A percentile compares a stretch with the other conserved stretches of the same genome.
These are phyloP conservation scores for Pedetes capensis DNA, from an alignment of 2,113 vertebrate species.

Conservation along the genomic window DNA sequence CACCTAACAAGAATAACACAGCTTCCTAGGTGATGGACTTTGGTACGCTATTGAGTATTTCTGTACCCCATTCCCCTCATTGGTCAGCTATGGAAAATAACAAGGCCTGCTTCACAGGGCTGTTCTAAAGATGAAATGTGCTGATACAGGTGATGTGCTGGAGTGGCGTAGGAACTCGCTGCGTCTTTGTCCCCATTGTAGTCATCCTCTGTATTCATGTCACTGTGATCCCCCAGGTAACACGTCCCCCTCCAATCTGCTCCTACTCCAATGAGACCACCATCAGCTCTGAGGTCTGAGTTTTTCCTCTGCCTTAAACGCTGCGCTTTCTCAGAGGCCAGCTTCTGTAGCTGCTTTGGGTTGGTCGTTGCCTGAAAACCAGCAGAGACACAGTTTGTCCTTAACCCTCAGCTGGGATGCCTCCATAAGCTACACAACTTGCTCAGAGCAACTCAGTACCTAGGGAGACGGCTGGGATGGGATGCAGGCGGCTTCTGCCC, in stretches of 20 bases:
- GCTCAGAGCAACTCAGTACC: background rate
- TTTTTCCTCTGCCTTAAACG: background rate
- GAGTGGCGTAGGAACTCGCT: background rate
- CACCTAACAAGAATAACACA: too few species aligned
- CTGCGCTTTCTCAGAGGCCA: background rate
- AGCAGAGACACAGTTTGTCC: background rate
- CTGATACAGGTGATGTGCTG: background rate
- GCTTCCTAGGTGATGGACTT: background rate
- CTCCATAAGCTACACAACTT: background rate
- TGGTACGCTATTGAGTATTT: background rate
- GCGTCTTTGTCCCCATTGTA: background rate
- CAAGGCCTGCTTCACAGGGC: background rate
- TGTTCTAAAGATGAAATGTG: background rate
- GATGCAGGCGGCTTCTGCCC: background rate
- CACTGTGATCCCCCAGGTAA: background rate
- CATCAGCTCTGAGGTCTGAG: background rate
- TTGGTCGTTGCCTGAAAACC: conserved; percentile 15
- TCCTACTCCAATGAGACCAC: background rate
- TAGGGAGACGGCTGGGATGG: background rate
- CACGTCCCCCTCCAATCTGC: background rate
- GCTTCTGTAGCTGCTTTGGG: background rate
- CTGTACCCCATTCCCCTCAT: background rate
- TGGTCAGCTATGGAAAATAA: background rate
- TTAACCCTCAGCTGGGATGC: background rate
- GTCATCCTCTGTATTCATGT: background rate